Evolutionary conservation across 2,888 invertebrate species (phyloP).

Genomic region (Sarcophaga carnaria): DNA sequence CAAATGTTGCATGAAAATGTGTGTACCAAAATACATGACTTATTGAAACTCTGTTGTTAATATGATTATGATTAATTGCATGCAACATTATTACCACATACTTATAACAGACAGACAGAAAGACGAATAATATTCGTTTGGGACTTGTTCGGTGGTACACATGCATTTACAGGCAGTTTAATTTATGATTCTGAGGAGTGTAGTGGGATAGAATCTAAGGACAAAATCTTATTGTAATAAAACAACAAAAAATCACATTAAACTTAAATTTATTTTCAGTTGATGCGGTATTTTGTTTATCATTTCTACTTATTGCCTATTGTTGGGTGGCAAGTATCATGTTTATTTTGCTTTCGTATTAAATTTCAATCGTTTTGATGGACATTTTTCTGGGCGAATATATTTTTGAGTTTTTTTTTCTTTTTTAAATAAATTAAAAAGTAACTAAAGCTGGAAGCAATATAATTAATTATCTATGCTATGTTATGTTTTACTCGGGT

Average conservation of each 20-base stretch:
- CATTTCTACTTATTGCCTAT: not conserved
- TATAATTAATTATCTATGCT: not conserved
- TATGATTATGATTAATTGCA: conserved; percentile 60
- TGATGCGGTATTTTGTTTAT: not conserved
- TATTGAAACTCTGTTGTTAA: conserved; percentile 7
- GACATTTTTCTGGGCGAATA: conserved; percentile 11
- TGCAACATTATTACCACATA: not conserved
- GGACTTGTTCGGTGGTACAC: not conserved
- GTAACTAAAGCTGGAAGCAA: not conserved
- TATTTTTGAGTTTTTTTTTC: not conserved
- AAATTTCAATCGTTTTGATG: conserved; percentile 50
- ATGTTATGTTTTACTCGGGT: not conserved
- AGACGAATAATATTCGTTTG: not conserved
- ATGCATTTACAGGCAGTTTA: not conserved
- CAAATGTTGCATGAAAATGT: not conserved
- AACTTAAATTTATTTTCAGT: not conserved
- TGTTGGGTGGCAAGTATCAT: conserved; percentile 31
- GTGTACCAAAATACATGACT: not conserved
- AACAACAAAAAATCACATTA: not conserved
- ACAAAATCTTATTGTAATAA: not conserved
- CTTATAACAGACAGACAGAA: not conserved
- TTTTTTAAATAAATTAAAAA: not conserved
- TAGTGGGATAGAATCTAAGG: not conserved
- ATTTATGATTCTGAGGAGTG: not conserved
- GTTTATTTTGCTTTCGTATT: conserved; percentile 28